Evolutionary conservation across 2,113 vertebrate genomes (phyloP).

Genomic region (Ptychochromis oligacanthus): DNA sequence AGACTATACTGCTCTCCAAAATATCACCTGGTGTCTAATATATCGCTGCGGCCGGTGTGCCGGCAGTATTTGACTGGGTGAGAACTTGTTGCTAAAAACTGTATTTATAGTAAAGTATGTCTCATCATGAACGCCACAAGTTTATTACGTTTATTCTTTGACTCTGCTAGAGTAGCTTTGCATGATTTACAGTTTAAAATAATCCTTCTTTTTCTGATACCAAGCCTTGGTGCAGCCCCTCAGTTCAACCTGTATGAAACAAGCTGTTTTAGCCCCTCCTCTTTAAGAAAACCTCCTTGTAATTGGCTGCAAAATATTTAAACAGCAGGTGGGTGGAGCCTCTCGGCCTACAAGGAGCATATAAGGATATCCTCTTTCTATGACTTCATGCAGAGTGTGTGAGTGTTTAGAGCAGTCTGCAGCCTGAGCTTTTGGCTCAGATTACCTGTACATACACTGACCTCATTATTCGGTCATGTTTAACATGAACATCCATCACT

Average conservation of each 20-base stretch:
- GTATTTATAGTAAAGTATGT: no score
- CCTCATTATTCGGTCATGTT: background rate
- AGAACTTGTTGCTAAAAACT: no score
- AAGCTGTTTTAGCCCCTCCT: background rate
- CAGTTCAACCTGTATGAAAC: background rate
- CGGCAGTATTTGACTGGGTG: no score
- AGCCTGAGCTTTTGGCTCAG: background rate
- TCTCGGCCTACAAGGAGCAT: background rate
- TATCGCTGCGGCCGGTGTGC: no score
- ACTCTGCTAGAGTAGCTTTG: background rate
- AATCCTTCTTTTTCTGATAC: background rate
- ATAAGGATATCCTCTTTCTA: background rate
- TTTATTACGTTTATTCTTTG: no score
- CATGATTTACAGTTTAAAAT: background rate
- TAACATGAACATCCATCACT: no score
- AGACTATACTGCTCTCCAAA: no score
- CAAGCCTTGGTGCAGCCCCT: background rate
- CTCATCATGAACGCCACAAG: no score
- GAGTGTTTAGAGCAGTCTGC: background rate
- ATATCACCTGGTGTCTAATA: no score
- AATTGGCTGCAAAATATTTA: background rate
- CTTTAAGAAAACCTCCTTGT: background rate
- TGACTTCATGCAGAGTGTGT: background rate
- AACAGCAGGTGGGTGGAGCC: no score
- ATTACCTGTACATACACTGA: background rate